Conservation (phyloP, 2,113 vertebrate genomes). For the Taurulus bubalis region DNA sequence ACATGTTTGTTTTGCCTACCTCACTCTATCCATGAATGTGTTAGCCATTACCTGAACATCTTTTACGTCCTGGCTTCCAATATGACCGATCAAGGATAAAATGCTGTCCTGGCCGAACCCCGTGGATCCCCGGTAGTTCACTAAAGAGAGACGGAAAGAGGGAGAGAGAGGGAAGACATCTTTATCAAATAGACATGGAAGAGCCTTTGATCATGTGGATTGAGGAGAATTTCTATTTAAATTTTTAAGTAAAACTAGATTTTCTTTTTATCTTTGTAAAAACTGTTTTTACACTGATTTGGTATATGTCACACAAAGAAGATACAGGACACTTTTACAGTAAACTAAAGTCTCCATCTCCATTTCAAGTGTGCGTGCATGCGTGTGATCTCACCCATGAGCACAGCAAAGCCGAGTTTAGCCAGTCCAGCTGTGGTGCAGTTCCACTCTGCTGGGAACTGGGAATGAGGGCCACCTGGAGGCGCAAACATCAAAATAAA, state of each 20-base stretch:
- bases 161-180: neutral
- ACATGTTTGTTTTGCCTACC: neutral
- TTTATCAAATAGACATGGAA: neutral
- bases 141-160: constrained; percentile 66
- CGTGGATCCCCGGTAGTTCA: constrained; percentile 89
- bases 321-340: neutral
- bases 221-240: neutral
- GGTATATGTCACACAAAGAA: neutral
- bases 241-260: neutral
- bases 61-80: constrained; percentile 88
- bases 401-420: constrained; percentile 84
- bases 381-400: constrained; percentile 82
- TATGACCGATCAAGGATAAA: constrained; percentile 83
- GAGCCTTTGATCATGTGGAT: neutral
- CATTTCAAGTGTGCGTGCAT: neutral
- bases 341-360: neutral
- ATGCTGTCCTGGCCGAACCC: constrained; percentile 89
- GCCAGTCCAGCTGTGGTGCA: constrained; percentile 80
- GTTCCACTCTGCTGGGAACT: constrained; percentile 87
- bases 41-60: constrained; percentile 86
- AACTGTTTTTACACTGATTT: neutral
- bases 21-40: neutral
- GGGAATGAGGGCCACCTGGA: constrained; percentile 87
- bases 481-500: neutral
- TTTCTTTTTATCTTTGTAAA: neutral